Base-by-base conservation (phyloP, 2,888 invertebrate genomes). In the Platerodrilus igneus region DNA sequence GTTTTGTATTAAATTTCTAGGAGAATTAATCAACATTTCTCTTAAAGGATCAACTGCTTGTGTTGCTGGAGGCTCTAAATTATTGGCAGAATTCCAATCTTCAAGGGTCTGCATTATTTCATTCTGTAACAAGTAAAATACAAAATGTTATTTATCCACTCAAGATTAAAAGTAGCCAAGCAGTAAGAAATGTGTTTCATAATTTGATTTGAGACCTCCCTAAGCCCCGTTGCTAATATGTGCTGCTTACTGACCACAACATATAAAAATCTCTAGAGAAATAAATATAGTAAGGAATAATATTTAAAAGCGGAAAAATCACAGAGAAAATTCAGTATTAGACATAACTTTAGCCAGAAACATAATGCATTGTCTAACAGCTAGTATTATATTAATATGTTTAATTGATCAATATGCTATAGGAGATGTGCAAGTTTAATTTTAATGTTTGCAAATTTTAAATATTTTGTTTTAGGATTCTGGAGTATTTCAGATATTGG, bases 211-310 rank as follows among this genome's bases (percentile, higher is more conserved):
- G 30, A 34, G 54, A 55, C 60, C 50, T 64, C 60, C 64, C 64
- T 43, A 58, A 62, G 51, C 65, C 65, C 65, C 66, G 46, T 42
- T 54, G 48, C 60, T 64, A 66, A 66, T 66, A 59, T 61, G 37
- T 45, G 47, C 43, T 53, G 51, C 53, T 63, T 55, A 36, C 39
- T 22, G 37, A 44, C 41, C 40, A 41, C 26, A 43, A 30, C 35
- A 22, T 10, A 16, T 17, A 18, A 3, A 13, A 23, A 18, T 34
- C 21, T 40, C 26, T 11, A 21, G 11, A 14, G 20, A 31, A 3
- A n/a, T 8, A 19, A 26, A 7, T n/a, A 4, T 3, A 31, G 15
- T 16, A 19, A 22, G 15, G 7, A 5, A 17, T 3, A 29, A 21
- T 27, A 29, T 28, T 40, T 40, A 28, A 40, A 19, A 18, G 33